These are phyloP conservation scores for Falco berigora DNA, from an alignment of 2,797 vertebrate species.

Conservation along the genomic window DNA sequence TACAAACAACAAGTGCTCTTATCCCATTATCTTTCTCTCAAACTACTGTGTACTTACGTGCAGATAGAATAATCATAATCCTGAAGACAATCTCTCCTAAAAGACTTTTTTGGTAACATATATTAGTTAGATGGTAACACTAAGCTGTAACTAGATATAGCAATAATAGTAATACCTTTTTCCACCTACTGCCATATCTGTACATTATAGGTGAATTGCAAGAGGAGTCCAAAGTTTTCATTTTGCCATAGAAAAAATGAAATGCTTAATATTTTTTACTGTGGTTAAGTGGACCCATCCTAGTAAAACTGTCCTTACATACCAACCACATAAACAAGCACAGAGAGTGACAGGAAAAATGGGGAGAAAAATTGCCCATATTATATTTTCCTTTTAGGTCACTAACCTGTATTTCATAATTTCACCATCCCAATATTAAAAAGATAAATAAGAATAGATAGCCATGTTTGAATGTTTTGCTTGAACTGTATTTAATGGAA, in stretches of 20 bases:
- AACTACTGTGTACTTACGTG: background rate
- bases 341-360: background rate
- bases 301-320: background rate
- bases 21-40: background rate
- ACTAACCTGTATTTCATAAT: background rate
- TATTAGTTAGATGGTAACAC: background rate
- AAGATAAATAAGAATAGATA: background rate
- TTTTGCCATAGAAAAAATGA: background rate
- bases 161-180: background rate
- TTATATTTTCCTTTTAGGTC: background rate
- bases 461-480: background rate
- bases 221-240: background rate
- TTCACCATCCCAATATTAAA: background rate
- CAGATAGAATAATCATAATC: background rate
- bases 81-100: background rate
- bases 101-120: background rate
- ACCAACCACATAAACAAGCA: background rate
- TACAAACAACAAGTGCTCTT: background rate
- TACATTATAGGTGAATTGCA: background rate
- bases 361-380: background rate
- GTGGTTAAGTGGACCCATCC: background rate
- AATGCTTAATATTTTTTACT: background rate
- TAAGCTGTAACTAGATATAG: background rate
- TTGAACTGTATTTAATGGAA: background rate
- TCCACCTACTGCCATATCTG: background rate